These are phyloP conservation scores for Huso huso DNA, from an alignment of 2,797 vertebrate species.

Conservation along the genomic window DNA sequence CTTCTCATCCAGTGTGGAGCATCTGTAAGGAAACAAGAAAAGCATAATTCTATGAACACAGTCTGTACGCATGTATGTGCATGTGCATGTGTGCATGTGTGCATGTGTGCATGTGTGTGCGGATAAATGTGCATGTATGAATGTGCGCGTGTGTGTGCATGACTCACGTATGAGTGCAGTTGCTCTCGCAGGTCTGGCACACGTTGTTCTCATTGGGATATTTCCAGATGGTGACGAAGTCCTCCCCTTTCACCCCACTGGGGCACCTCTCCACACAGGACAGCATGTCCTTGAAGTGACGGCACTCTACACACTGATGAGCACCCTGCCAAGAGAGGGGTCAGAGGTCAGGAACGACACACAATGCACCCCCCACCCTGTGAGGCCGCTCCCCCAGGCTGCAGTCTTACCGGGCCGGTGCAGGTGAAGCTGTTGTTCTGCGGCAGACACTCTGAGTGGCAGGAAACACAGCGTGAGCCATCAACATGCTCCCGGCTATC, in stretches of 20 bases:
- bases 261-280: conserved; percentile 80
- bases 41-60: background rate
- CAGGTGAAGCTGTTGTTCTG: conserved; percentile 80
- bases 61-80: too few species aligned
- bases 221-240: conserved; percentile 85
- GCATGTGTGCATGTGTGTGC: too few species aligned
- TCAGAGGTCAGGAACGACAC: background rate
- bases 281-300: conserved; percentile 67
- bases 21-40: conserved; percentile 52
- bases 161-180: conserved; percentile 89
- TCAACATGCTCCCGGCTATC: conserved; percentile 66
- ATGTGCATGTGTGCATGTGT: too few species aligned
- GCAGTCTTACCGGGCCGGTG: conserved; percentile 67
- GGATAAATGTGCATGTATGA: too few species aligned
- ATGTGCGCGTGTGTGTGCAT: too few species aligned
- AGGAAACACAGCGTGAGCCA: conserved; percentile 64
- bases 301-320: conserved; percentile 74
- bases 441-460: conserved; percentile 78
- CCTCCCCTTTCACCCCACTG: conserved; percentile 72
- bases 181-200: conserved; percentile 80
- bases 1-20: conserved; percentile 69
- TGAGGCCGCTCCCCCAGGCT: too few species aligned
- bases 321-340: conserved; percentile 53
- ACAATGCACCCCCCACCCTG: background rate
- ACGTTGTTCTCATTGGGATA: conserved; percentile 70